phyloP scores from a whole-genome alignment of 2,888 invertebrate species.

The Magallana nippona region DNA sequence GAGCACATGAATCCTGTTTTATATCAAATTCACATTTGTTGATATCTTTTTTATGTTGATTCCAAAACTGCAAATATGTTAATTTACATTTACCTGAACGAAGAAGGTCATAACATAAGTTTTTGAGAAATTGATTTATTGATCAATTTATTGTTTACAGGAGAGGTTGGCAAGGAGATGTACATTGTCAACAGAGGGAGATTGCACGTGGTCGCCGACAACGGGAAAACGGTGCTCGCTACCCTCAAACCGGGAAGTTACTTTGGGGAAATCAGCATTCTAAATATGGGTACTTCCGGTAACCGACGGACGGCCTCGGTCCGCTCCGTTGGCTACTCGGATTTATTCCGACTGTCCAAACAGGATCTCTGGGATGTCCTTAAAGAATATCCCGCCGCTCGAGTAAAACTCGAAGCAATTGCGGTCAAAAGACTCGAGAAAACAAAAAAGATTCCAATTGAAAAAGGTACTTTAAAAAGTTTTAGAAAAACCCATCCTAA shows the following conservation, averaged over 20 bases:
- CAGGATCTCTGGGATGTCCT: slow-evolving; percentile 99
- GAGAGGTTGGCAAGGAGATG: slow-evolving; percentile 99
- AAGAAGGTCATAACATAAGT: too few species aligned
- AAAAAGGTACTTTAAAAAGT: slow-evolving; percentile 65
- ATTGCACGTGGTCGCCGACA: slow-evolving; percentile 85
- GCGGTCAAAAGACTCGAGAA: slow-evolving; percentile 98
- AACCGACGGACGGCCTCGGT: slow-evolving; percentile 99
- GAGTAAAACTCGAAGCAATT: slow-evolving; percentile 92
- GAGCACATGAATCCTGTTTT: too few species aligned
- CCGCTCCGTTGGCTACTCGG: slow-evolving; percentile 98
- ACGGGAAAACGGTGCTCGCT: slow-evolving; percentile 96
- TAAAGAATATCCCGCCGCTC: slow-evolving; percentile 86
- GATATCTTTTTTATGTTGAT: too few species aligned
- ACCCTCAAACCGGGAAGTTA: slow-evolving; percentile 99
- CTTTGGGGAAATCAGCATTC: slow-evolving; percentile 99
- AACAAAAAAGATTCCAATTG: slow-evolving; percentile 87
- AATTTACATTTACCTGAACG: too few species aligned
- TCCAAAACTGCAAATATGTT: too few species aligned
- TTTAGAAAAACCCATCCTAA: background rate
- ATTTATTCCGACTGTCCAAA: slow-evolving; percentile 98
- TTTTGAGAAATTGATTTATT: too few species aligned
- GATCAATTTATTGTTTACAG: slow-evolving; percentile 82
- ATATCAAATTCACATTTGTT: too few species aligned
- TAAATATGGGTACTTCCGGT: slow-evolving; percentile 95
- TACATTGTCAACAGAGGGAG: slow-evolving; percentile 98